Evolutionary conservation across 2,888 invertebrate species (phyloP), one percentile per base, ranked within the genome.

Genomic region (Meiosimyza decipiens): DNA sequence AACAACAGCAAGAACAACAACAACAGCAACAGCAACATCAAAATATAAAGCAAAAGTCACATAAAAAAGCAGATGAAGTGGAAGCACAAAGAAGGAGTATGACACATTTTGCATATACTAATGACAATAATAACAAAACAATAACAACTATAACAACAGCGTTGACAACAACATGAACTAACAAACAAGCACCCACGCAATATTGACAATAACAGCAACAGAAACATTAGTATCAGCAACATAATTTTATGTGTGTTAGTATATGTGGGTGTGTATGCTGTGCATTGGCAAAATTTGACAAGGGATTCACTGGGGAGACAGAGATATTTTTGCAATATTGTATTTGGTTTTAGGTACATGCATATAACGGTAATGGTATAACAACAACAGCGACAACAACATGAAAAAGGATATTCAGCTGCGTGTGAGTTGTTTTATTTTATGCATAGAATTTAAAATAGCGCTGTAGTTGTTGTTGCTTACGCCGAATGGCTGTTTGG

Each of bases 361-460:
- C 40, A 40, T 40, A 16, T n/a, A 15, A 6, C 55, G 55, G 55
- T 22, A 55, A 55, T 22, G 22, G 22, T 22, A 22, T 22, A 2
- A 22, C 22, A 22, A 22, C 22, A 22, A 22, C 22, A 22, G 2
- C 22, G 2, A 22, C 1, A 22, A 22, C 22, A 22, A 22, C 22
- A 22, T 22, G 55, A 55, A 55, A 55, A 55, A 55, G 55, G 55
- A 55, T 55, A 55, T 55, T 11, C 55, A 11, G 40, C 7, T 40
- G 40, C 40, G 40, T 40, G 40, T 40, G 40, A 40, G 40, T 3
- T 40, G 40, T 40, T 40, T 40, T 40, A 55, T 16, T 16, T 62
- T 62, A 62, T 62, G 62, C 62, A 62, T 62, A 47, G 62, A 62
- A 62, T 62, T 62, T 62, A 47, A 47, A 62, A 62, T 62, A 62